A percentile compares a stretch with the other conserved stretches of the same genome.
These are phyloP conservation scores for Amblyteles armatorius DNA, from an alignment of 2,888 invertebrate genomes.

Conservation along the genomic window DNA sequence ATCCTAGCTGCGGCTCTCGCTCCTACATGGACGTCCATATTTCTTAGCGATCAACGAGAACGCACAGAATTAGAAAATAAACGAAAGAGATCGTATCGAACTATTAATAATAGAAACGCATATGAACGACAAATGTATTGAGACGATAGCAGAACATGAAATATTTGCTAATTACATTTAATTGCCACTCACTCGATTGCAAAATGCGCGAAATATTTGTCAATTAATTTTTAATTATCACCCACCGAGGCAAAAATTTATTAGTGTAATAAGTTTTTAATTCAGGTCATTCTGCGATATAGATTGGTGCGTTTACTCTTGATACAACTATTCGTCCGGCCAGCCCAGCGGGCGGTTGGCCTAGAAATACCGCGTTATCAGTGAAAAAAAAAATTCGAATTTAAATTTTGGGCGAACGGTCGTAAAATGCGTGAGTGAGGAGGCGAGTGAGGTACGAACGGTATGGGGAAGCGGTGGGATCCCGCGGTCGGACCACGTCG, in stretches of 20 bases:
- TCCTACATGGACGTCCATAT: background rate
- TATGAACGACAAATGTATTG: too few species aligned
- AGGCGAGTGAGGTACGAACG: constrained; percentile 35
- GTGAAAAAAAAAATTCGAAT: constrained; percentile 60
- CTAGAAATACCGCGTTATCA: constrained; percentile 1
- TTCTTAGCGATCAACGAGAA: constrained; percentile 26
- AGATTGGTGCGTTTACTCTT: background rate
- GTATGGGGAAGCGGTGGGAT: constrained; percentile 20
- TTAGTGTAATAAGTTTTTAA: background rate
- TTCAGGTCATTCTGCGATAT: background rate
- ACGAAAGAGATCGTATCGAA: background rate
- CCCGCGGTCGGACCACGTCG: constrained; percentile 8
- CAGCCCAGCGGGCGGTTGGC: background rate
- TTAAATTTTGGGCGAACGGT: constrained; percentile 63
- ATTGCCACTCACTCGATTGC: background rate
- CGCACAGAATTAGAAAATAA: background rate
- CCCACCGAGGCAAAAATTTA: background rate
- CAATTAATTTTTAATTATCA: background rate
- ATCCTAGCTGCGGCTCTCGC: constrained; percentile 3
- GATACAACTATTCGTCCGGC: background rate
- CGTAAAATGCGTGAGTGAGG: constrained; percentile 55
- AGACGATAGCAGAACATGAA: background rate
- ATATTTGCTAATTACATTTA: background rate
- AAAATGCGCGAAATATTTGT: too few species aligned
- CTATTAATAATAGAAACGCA: background rate